Conservation (phyloP, 1,140 invertebrate genomes). For the Helicoverpa zea region DNA sequence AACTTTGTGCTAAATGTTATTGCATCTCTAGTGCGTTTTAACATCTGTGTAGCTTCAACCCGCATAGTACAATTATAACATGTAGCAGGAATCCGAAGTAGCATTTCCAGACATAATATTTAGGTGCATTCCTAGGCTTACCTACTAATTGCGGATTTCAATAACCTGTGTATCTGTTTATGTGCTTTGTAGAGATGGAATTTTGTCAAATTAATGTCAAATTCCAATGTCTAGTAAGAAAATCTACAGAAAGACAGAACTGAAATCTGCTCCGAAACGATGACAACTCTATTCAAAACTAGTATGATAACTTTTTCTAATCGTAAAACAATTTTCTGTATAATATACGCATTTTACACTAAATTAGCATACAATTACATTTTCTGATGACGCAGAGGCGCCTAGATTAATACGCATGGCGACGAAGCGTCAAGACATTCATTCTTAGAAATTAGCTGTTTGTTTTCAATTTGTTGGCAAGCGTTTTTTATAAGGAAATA, state of each 20-base stretch:
- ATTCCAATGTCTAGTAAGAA: no score
- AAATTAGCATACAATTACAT: slow-evolving; percentile 36
- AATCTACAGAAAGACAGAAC: no score
- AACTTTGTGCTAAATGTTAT: no score
- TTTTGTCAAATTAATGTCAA: no score
- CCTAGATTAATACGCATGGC: slow-evolving; percentile 38
- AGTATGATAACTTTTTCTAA: neutral
- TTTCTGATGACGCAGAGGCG: slow-evolving; percentile 33
- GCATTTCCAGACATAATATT: no score
- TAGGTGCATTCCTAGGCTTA: no score
- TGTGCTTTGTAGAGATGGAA: no score
- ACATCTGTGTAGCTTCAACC: neutral
- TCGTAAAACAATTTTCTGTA: neutral
- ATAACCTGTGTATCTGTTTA: no score
- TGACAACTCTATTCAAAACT: neutral
- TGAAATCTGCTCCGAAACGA: no score
- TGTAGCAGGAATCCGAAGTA: no score
- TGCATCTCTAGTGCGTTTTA: no score
- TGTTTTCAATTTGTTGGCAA: neutral
- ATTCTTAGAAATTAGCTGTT: slow-evolving; percentile 23
- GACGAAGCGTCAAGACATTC: neutral
- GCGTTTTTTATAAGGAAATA: slow-evolving; percentile 16
- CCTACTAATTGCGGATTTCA: no score
- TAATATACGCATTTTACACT: neutral
- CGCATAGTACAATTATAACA: neutral